Base-by-base conservation (phyloP, 2,113 vertebrate species). In the Corythornis cristatus region DNA sequence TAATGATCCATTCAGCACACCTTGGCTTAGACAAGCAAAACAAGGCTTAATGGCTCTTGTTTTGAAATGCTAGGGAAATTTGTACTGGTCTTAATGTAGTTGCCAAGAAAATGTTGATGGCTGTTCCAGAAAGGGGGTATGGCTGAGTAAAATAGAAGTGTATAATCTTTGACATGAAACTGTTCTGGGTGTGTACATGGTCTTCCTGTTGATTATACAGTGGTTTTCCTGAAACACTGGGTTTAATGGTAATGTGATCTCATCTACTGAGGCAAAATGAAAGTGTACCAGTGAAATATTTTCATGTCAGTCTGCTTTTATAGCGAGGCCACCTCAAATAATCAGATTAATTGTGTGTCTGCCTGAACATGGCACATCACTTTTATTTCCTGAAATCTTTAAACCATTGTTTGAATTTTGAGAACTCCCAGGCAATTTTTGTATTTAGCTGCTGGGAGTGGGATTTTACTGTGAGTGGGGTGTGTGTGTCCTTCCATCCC, bases 141-240 rank as follows among this genome's bases (percentile, higher is more conserved):
- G 26, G 51, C 16, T 89, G 5, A 57, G n/a, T 35, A 4, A 58
- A 48, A 29, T 56, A 19, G 8, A 17, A 26, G 28, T 40, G 17
- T 40, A 9, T n/a, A 11, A 5, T 37, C 62, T 60, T 50, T 76
- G 35, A 23, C 33, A 13, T 13, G 45, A 81, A 22, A 29, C 50
- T 75, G 25, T 77, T 66, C 17, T 56, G 61, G 26, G 62, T 19
- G 48, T 20, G 62, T 12, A 33, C 25, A 0, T 92, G 21, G 0
- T 15, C 78, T 95, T 86, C 94, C 92, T 95, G 95, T 93, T 92
- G 68, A 91, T 87, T 58, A 1, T 54, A 9, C n/a, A 20, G 57
- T 66, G 61, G 78, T 46, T 93, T 97, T 95, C 90, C 91, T 92
- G 83, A 62, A 86, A 58, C 67, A 1, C 21, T 46, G 14, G 18